phyloP scores from a whole-genome alignment of 2,797 vertebrate genomes.

The Sebastes kiyomatsui region DNA sequence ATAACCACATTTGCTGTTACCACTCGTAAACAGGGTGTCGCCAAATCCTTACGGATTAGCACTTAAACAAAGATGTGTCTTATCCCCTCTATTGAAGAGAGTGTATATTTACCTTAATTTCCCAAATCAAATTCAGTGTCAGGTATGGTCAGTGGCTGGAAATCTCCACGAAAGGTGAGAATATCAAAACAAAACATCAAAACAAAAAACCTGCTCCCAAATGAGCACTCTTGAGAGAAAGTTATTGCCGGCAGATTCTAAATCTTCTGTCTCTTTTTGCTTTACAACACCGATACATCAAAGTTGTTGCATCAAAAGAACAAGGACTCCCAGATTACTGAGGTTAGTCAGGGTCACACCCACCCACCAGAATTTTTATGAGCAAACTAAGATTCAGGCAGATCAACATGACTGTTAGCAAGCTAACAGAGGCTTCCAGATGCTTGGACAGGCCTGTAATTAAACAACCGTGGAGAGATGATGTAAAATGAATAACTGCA shows the following conservation, averaged over 20 bases:
- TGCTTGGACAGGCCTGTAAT: background rate
- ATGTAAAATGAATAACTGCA: background rate
- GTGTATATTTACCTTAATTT: background rate
- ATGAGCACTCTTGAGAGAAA: background rate
- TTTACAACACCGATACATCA: background rate
- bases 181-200: background rate
- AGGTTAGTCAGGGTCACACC: background rate
- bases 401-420: background rate
- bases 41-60: too few relatives aligned
- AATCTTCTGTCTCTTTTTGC: constrained; percentile 1
- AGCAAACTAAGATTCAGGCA: background rate
- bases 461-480: background rate
- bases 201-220: background rate
- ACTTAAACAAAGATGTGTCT: background rate
- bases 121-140: background rate
- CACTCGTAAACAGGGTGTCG: too few relatives aligned
- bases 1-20: too few relatives aligned
- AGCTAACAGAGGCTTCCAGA: background rate
- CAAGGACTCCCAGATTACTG: background rate
- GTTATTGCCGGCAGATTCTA: background rate
- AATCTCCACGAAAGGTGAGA: background rate
- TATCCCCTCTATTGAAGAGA: background rate
- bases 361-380: background rate
- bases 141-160: background rate
- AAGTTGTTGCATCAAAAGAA: constrained; percentile 9